phyloP scores from a whole-genome alignment of 2,113 vertebrate genomes.

The Spea multiplicata region DNA sequence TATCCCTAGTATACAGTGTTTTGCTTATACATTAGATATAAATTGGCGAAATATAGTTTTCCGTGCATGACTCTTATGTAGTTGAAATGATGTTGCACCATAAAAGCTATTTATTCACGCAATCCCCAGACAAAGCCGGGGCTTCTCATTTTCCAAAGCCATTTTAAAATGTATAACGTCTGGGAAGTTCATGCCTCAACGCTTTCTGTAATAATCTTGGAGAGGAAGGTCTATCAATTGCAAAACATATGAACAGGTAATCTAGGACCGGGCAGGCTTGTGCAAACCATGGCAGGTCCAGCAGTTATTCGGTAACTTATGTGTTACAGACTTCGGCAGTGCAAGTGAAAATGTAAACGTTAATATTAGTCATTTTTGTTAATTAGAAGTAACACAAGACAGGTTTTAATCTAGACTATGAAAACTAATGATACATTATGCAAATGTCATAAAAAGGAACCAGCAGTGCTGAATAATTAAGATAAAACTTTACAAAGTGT shows the following conservation, averaged over 20 bases:
- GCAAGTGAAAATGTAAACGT: constrained; percentile 12
- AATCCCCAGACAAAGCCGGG: constrained; percentile 35
- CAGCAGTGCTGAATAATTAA: background rate
- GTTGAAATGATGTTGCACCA: background rate
- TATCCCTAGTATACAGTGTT: constrained; percentile 15
- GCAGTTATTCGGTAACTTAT: constrained; percentile 1
- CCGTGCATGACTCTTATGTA: constrained; percentile 55
- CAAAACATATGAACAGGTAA: background rate
- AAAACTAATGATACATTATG: constrained; percentile 8
- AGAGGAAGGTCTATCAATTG: constrained; percentile 25
- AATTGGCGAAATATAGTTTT: constrained; percentile 50
- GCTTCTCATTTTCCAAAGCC: constrained; percentile 22
- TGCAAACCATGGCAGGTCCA: background rate
- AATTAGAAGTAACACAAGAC: constrained; percentile 25
- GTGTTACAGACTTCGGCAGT: constrained; percentile 18
- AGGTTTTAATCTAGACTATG: constrained; percentile 1
- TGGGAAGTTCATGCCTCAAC: constrained; percentile 39
- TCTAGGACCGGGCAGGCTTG: background rate
- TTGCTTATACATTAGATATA: constrained; percentile 43
- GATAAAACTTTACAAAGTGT: background rate
- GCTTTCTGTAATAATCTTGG: constrained; percentile 12
- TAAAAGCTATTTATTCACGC: background rate
- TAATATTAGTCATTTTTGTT: constrained; percentile 16
- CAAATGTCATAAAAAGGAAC: background rate
- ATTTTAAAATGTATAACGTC: constrained; percentile 18